These are phyloP conservation scores for Drosophila rubida DNA, from an alignment of 2,888 invertebrate genomes.

Conservation along the genomic window DNA sequence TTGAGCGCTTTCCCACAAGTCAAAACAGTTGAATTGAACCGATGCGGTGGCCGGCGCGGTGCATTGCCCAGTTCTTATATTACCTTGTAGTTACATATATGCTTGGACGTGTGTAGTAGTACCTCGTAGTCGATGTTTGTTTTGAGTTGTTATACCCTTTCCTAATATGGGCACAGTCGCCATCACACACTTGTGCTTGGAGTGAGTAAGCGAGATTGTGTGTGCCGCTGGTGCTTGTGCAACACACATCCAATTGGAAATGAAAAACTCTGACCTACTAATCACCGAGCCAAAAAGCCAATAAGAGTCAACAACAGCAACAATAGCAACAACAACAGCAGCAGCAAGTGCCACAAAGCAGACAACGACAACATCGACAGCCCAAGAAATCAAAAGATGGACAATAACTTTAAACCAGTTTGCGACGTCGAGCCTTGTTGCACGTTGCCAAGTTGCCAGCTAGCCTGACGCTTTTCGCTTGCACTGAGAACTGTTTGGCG, in stretches of 20 bases:
- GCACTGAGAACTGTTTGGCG: slow-evolving; percentile 47
- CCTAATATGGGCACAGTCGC: slow-evolving; percentile 69
- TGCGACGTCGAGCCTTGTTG: slow-evolving; percentile 68
- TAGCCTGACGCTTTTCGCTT: slow-evolving; percentile 47
- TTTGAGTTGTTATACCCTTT: slow-evolving; percentile 71
- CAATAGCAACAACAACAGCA: slow-evolving; percentile 50
- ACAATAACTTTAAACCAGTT: slow-evolving; percentile 80
- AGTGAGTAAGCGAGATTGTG: slow-evolving; percentile 62
- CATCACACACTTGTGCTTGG: slow-evolving; percentile 51
- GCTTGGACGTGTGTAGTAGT: slow-evolving; percentile 25
- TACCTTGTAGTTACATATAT: slow-evolving; percentile 58
- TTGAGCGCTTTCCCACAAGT: slow-evolving; percentile 67
- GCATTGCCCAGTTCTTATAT: slow-evolving; percentile 66
- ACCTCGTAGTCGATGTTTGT: slow-evolving; percentile 57
- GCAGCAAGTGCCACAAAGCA: slow-evolving; percentile 61
- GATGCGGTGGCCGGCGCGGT: slow-evolving; percentile 34
- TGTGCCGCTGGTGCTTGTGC: slow-evolving; percentile 63
- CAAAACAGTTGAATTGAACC: slow-evolving; percentile 60
- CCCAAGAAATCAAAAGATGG: slow-evolving; percentile 80
- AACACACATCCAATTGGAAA: slow-evolving; percentile 79
- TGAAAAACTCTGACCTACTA: slow-evolving; percentile 80
- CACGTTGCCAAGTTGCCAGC: slow-evolving; percentile 40
- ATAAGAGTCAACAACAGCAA: slow-evolving; percentile 69
- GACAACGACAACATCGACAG: slow-evolving; percentile 66
- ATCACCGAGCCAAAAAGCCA: slow-evolving; percentile 80